Percentiles rank a stretch among this genome's conserved stretches.
Evolutionary conservation across 2,888 invertebrate genomes (phyloP).

Genomic region (Panzeria rudis): DNA sequence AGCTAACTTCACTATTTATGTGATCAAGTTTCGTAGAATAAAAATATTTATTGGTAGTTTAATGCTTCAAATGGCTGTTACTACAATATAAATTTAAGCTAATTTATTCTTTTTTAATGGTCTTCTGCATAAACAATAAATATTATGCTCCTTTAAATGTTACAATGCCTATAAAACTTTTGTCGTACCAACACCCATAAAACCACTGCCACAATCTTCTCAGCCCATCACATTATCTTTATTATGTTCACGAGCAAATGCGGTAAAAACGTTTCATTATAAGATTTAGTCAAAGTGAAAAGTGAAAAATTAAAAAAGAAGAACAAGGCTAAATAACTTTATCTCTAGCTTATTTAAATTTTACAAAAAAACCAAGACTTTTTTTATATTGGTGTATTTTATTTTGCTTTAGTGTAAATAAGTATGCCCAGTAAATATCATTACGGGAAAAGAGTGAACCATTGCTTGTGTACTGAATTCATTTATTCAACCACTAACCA

Average conservation of each 20-base stretch:
- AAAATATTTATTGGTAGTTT: background rate
- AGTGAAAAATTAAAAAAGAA: slow-evolving; percentile 26
- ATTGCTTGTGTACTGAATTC: background rate
- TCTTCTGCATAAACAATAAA: slow-evolving; percentile 10
- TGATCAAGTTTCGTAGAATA: background rate
- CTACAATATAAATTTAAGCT: background rate
- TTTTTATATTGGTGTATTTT: slow-evolving; percentile 15
- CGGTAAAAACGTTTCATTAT: slow-evolving; percentile 37
- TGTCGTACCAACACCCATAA: slow-evolving; percentile 36
- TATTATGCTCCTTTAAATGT: slow-evolving; percentile 30
- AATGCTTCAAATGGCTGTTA: background rate
- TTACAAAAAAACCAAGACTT: slow-evolving; percentile 14
- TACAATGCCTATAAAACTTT: slow-evolving; percentile 36
- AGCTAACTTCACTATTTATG: background rate
- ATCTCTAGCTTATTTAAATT: slow-evolving; percentile 46
- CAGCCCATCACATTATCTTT: slow-evolving; percentile 28
- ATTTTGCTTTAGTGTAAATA: background rate
- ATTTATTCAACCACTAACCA: background rate
- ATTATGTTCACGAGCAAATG: slow-evolving; percentile 27
- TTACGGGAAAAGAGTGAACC: background rate
- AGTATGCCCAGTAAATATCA: slow-evolving; percentile 14
- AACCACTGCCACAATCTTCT: slow-evolving; percentile 39
- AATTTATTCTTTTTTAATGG: slow-evolving; percentile 10
- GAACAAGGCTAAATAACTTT: slow-evolving; percentile 46
- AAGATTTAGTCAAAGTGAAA: slow-evolving; percentile 31